Evolutionary conservation across 2,113 vertebrate species (phyloP).

Genomic region (Saccopteryx bilineata): DNA sequence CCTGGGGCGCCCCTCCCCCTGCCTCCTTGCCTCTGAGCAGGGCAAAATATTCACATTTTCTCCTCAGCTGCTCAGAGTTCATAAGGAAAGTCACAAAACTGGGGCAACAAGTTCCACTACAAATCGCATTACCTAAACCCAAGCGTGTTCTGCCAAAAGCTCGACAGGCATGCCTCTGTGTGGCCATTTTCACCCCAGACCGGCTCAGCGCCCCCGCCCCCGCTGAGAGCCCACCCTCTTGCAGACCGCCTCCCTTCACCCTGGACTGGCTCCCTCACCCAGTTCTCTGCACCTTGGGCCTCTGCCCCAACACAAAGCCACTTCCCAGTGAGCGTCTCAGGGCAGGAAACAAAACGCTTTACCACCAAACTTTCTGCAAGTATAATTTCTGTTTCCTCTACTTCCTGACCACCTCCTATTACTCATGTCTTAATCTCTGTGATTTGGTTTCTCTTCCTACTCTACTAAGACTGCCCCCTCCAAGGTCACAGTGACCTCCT

Average conservation of each 20-base stretch:
- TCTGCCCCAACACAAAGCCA: background rate
- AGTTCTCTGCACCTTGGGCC: rapidly evolving
- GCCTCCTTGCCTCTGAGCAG: background rate
- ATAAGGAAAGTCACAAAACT: background rate
- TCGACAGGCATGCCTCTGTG: background rate
- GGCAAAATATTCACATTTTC: background rate
- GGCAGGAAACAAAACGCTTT: no score
- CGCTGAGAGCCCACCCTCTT: background rate
- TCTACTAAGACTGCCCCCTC: background rate
- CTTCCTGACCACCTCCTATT: background rate
- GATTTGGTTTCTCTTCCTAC: background rate
- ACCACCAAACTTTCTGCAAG: background rate
- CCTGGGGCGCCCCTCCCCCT: background rate
- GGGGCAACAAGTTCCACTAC: background rate
- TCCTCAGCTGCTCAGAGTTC: background rate
- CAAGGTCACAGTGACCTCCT: background rate
- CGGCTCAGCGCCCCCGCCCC: background rate
- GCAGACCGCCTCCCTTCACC: rapidly evolving
- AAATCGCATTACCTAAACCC: background rate
- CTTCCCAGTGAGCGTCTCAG: background rate
- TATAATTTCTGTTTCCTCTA: background rate
- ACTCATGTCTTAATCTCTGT: background rate
- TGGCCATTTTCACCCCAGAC: background rate
- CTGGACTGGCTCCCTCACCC: background rate
- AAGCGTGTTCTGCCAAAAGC: background rate